A percentile compares a stretch with the other conserved stretches of the same genome.
phyloP scores from a whole-genome alignment of 1,140 invertebrate species.

The Chelonus insularis region DNA sequence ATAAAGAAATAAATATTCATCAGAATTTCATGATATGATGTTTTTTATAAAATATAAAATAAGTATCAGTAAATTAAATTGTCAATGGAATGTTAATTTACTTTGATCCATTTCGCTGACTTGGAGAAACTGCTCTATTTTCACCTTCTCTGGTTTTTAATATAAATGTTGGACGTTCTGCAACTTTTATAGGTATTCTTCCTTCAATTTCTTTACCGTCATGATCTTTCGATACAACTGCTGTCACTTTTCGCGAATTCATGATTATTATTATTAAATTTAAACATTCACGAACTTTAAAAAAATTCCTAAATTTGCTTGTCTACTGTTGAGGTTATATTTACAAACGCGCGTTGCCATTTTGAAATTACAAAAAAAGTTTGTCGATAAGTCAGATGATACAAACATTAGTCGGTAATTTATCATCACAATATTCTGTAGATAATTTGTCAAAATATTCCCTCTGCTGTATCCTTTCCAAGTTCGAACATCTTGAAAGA shows the following conservation, averaged over 20 bases:
- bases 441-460: no score
- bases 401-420: no score
- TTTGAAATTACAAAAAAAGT: neutral
- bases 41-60: constrained; percentile 22
- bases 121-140: constrained; percentile 59
- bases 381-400: no score
- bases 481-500: constrained; percentile 31
- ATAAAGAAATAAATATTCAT: constrained; percentile 3
- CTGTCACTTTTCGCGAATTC: constrained; percentile 38
- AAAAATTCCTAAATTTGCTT: no score
- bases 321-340: no score
- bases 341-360: neutral
- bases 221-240: constrained; percentile 42
- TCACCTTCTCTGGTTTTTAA: constrained; percentile 61
- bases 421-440: no score
- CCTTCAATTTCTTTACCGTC: constrained; percentile 47
- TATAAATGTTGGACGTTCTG: constrained; percentile 60
- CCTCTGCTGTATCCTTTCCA: no score
- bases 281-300: no score
- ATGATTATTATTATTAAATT: no score
- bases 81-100: no score
- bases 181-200: constrained; percentile 45
- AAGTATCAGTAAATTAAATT: constrained; percentile 12
- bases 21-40: constrained; percentile 6
- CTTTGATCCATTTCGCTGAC: constrained; percentile 54